Conservation (phyloP, 2,888 invertebrate genomes). For the Eudasyphora cyanicolor region DNA sequence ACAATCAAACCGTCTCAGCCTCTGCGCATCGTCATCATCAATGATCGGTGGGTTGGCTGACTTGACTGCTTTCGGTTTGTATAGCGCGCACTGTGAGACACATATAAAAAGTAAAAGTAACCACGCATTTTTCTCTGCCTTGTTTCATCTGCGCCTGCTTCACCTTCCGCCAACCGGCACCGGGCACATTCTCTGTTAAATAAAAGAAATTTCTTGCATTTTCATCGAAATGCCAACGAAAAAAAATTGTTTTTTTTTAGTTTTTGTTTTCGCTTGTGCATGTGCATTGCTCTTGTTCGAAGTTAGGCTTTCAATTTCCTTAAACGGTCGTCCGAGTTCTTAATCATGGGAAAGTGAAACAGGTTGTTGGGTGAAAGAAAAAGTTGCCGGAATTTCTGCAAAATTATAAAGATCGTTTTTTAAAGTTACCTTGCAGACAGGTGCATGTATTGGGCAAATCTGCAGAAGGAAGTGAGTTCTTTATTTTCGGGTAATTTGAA, state of each 20-base stretch:
- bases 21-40: no score
- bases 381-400: constrained; percentile 22
- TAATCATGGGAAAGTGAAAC: constrained; percentile 36
- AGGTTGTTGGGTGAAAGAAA: constrained; percentile 23
- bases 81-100: constrained; percentile 1
- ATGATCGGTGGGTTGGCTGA: background rate
- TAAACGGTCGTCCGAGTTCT: constrained; percentile 26
- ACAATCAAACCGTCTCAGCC: background rate
- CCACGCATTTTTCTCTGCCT: constrained; percentile 66
- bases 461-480: no score
- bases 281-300: no score
- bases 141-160: no score
- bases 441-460: no score
- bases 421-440: no score
- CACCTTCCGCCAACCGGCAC: no score
- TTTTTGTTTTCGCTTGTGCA: no score
- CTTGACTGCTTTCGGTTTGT: constrained; percentile 36
- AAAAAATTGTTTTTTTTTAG: constrained; percentile 42
- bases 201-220: constrained; percentile 60
- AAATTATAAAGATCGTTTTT: no score
- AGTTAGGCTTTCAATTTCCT: constrained; percentile 63
- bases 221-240: constrained; percentile 3
- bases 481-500: no score
- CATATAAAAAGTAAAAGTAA: constrained; percentile 68
- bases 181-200: constrained; percentile 49